Evolutionary conservation across 2,888 invertebrate species (phyloP), one percentile per base, ranked within the genome.

Genomic region (Chesias legatella): DNA sequence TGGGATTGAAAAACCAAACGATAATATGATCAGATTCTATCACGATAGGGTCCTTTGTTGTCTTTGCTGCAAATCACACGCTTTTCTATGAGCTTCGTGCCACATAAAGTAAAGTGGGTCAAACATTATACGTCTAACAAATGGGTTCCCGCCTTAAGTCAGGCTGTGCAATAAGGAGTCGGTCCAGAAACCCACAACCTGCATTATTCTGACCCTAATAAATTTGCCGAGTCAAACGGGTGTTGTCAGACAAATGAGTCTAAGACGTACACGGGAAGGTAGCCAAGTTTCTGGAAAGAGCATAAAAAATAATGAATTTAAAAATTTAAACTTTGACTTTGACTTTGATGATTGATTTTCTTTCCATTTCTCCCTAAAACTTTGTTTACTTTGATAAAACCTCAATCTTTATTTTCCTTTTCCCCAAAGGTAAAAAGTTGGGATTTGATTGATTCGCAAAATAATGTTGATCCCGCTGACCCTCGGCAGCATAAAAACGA

Each of bases 201-300:
- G 83, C 79, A 82, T 83, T 85, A 84, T 79, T 83, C 75, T 79
- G 79, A 86, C 86, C 86, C 82, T 86, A 84, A 86, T 86, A 86
- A 86, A 85, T 86, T 82, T 78, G 59, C 74, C 70, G 60, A 80
- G 83, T 77, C 83, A 81, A 83, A 83, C 79, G 62, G 70, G 71
- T 69, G 76, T 75, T 81, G 82, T 82, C 72, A 75, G 80, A 83
- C 80, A 81, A 85, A 85, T 84, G 75, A 78, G 74, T 73, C 61
- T 53, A 65, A 73, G 64, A 66, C 67, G 57, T 58, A 58, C 51
- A 51, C 54, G 45, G 43, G 47, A 63, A 48, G 58, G 64, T 33
- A 25, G 26, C 10, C 1, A 17, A 31, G 25, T 28, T 21, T 26
- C 8, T 31, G 8, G 7, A 17, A 9, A 37, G 10, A 11, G 21